Evolutionary conservation across 2,113 vertebrate genomes (phyloP).

Genomic region (Odocoileus virginianus): DNA sequence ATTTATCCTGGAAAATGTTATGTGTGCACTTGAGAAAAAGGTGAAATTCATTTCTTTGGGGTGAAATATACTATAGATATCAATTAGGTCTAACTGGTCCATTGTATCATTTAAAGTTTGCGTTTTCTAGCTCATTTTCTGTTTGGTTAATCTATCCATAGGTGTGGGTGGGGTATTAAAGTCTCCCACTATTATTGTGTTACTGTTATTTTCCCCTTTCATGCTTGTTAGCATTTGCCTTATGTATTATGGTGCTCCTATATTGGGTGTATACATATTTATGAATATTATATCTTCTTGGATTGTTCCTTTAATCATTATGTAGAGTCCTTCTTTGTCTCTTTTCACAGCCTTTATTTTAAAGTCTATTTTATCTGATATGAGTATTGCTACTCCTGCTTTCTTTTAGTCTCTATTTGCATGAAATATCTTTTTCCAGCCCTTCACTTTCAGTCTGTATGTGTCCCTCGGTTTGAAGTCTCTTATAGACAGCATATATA

Average conservation of each 20-base stretch:
- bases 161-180: neutral
- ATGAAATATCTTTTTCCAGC: neutral
- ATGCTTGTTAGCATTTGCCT: neutral
- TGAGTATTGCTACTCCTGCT: neutral
- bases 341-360: neutral
- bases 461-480: neutral
- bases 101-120: neutral
- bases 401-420: neutral
- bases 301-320: neutral
- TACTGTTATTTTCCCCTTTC: neutral
- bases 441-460: neutral
- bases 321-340: neutral
- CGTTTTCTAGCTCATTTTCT: neutral
- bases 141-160: neutral
- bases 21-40: neutral
- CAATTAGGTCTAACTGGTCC: neutral
- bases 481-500: neutral
- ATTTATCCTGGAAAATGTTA: neutral
- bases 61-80: neutral
- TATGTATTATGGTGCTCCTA: neutral
- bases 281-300: neutral
- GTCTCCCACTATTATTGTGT: neutral
- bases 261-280: neutral
- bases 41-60: neutral
- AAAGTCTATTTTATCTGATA: neutral